Evolutionary conservation across 2,888 invertebrate genomes (phyloP), one percentile per base, ranked within the genome.

Genomic region (Serripes groenlandicus): DNA sequence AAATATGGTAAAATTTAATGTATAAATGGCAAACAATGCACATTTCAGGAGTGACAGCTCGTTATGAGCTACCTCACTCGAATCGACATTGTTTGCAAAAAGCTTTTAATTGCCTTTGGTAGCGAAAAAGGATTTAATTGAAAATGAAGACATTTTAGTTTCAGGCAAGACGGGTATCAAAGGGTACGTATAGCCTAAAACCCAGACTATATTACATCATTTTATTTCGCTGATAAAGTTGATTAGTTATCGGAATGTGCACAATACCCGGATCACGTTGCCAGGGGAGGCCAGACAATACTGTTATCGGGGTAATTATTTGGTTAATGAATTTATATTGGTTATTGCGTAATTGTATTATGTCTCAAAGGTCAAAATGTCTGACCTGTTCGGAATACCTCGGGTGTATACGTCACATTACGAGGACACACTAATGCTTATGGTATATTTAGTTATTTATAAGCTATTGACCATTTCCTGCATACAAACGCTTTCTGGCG

Each of bases 281-380:
- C 66, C 49, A 66, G 26, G 66, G 66, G 56, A 26, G 26, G 1
- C 1, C 66, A 66, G 66, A 66, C 66, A 42, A 66, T 26, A 11
- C 37, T 42, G 66, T 66, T 66, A 66, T 66, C 66, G 66, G 28
- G 21, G 56, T 66, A 66, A 42, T 66, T 66, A 42, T 37, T 66
- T 23, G 56, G 56, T 37, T 66, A 66, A 66, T 66, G 66, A 66
- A 66, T 66, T 66, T 37, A 42, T 66, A 66, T 66, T 66, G 37
- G 42, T 15, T 56, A 56, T 56, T 56, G 56, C n/a, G 23, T 42
- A 11, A 66, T 42, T 42, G 11, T 62, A 34, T 62, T 62, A 62
- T 62, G 62, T 62, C 34, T 9, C 66, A 66, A 42, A 66, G 66
- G 66, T 66, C 66, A 66, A 66, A 5, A 18, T 4, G 66, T 66